Evolutionary conservation across 2,113 vertebrate species (phyloP).

Genomic region (Solea senegalensis): DNA sequence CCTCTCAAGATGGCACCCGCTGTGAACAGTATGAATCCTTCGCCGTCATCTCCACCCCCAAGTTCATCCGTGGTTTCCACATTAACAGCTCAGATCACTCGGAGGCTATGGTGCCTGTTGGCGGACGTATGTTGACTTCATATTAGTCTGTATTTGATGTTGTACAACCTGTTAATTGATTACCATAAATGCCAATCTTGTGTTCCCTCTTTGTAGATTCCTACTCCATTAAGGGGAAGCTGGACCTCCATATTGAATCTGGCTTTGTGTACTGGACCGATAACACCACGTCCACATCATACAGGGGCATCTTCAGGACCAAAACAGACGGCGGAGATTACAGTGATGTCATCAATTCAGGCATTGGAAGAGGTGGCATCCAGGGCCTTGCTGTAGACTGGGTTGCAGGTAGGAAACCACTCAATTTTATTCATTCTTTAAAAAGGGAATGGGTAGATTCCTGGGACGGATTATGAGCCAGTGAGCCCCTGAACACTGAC

Average conservation of each 20-base stretch:
- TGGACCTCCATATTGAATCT: slow-evolving; percentile 74
- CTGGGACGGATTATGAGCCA: no score
- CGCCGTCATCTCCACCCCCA: slow-evolving; percentile 69
- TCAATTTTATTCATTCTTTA: no score
- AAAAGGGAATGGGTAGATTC: no score
- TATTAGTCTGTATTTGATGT: background rate
- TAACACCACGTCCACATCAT: slow-evolving; percentile 62
- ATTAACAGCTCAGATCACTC: slow-evolving; percentile 82
- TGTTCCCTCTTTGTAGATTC: slow-evolving; percentile 47
- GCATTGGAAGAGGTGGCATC: slow-evolving; percentile 72
- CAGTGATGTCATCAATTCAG: slow-evolving; percentile 56
- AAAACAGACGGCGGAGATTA: slow-evolving; percentile 73
- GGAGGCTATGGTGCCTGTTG: slow-evolving; percentile 79
- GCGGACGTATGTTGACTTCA: slow-evolving; percentile 67
- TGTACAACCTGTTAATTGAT: background rate
- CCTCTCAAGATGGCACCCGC: slow-evolving; percentile 65
- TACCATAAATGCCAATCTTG: background rate
- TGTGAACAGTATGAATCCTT: slow-evolving; percentile 79
- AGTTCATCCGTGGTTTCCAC: slow-evolving; percentile 78
- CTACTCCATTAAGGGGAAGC: slow-evolving; percentile 47
- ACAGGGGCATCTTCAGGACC: slow-evolving; percentile 68
- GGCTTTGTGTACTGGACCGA: slow-evolving; percentile 77
- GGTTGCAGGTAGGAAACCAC: slow-evolving; percentile 70
- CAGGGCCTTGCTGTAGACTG: slow-evolving; percentile 80
- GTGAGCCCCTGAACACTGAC: no score